These are phyloP conservation scores for Sarcophaga bullata DNA, from an alignment of 1,140 invertebrate genomes.

Conservation along the genomic window DNA sequence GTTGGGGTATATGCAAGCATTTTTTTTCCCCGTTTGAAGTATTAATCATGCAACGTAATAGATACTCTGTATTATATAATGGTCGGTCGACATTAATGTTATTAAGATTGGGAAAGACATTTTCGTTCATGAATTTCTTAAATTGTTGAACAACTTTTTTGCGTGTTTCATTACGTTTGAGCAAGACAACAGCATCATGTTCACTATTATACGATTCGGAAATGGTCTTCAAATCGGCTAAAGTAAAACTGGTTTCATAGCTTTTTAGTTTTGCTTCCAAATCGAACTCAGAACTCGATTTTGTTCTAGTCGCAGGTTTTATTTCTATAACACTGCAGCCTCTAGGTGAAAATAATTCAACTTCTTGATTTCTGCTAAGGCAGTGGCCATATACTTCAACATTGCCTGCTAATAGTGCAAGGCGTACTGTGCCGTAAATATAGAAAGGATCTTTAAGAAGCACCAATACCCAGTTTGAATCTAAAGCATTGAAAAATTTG, in stretches of 20 bases:
- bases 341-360: constrained; percentile 68
- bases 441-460: constrained; percentile 47
- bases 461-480: constrained; percentile 45
- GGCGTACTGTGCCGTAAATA: constrained; percentile 66
- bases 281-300: constrained; percentile 44
- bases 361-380: constrained; percentile 46
- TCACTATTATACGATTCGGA: constrained; percentile 45
- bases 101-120: constrained; percentile 64
- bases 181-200: constrained; percentile 55
- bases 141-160: constrained; percentile 51
- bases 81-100: constrained; percentile 49
- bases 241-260: constrained; percentile 49
- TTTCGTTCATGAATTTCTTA: constrained; percentile 62
- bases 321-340: constrained; percentile 67
- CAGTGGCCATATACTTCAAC: constrained; percentile 63
- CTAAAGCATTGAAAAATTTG: constrained; percentile 46
- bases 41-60: constrained; percentile 57
- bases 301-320: neutral
- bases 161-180: constrained; percentile 52
- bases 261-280: constrained; percentile 53
- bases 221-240: constrained; percentile 52
- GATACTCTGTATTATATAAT: constrained; percentile 50
- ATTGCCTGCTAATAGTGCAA: constrained; percentile 63
- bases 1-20: constrained; percentile 53
- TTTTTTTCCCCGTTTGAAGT: constrained; percentile 48